Conservation (phyloP, 2,888 invertebrate genomes). For the Kuschelorhynchus macadamiae region DNA sequence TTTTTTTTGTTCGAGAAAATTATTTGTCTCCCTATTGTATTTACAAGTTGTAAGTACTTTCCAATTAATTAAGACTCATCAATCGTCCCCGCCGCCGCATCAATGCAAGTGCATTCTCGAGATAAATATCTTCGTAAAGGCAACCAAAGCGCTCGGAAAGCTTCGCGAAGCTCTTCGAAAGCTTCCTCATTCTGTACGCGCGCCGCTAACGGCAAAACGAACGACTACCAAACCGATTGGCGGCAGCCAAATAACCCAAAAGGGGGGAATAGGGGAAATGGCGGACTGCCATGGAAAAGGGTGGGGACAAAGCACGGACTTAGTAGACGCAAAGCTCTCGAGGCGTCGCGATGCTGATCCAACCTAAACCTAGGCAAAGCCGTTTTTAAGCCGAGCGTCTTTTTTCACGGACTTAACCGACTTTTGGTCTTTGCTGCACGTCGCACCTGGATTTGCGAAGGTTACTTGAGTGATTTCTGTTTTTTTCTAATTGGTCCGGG, state of each 20-base stretch:
- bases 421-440: conserved; percentile 68
- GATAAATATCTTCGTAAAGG: conserved; percentile 48
- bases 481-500: conserved; percentile 32
- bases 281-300: conserved; percentile 28
- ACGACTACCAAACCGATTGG: conserved; percentile 52
- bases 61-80: conserved; percentile 6
- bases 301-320: conserved; percentile 62
- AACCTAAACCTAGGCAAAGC: conserved; percentile 68
- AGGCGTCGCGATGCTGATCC: conserved; percentile 67
- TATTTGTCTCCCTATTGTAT: too few relatives aligned
- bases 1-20: too few relatives aligned
- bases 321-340: conserved; percentile 69
- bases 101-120: conserved; percentile 28
- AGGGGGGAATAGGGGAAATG: conserved; percentile 34
- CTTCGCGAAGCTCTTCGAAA: conserved; percentile 50
- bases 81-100: conserved; percentile 15
- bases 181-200: conserved; percentile 48
- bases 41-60: not conserved
- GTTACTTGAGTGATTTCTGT: conserved; percentile 62
- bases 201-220: conserved; percentile 50
- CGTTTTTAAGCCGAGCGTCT: conserved; percentile 69
- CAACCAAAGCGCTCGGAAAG: conserved; percentile 49
- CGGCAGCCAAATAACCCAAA: conserved; percentile 60
- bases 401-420: conserved; percentile 69
- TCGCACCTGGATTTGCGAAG: conserved; percentile 65